Evolutionary conservation across 1,140 invertebrate species (phyloP).

Genomic region (Euwallacea similis): DNA sequence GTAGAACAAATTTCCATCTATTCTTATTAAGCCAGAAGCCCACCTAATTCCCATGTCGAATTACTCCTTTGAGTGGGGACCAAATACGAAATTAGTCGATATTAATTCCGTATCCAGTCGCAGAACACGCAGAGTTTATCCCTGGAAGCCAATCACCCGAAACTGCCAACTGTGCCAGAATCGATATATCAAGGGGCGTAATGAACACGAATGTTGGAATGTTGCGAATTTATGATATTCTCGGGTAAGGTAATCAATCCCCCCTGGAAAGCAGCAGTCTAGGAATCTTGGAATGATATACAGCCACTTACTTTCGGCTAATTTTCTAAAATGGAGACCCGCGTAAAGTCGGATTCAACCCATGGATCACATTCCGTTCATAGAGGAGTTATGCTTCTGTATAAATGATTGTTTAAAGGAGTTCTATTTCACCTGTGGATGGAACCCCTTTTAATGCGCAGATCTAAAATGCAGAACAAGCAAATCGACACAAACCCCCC

Average conservation of each 20-base stretch:
- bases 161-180: constrained; percentile 33
- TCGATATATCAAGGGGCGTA: constrained; percentile 44
- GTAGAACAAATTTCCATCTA: not conserved
- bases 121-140: constrained; percentile 24
- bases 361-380: no score
- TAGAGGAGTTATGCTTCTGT: no score
- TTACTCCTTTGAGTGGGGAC: constrained; percentile 9
- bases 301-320: constrained; percentile 16
- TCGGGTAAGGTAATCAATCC: constrained; percentile 30
- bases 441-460: no score
- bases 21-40: constrained; percentile 8
- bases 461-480: no score
- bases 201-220: constrained; percentile 47
- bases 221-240: constrained; percentile 46
- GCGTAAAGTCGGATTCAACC: not conserved
- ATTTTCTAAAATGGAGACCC: constrained; percentile 8
- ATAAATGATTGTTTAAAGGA: no score
- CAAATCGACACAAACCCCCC: no score
- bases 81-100: constrained; percentile 22
- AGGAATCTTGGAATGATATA: constrained; percentile 20
- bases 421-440: no score
- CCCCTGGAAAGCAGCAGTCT: constrained; percentile 10
- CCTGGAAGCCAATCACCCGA: constrained; percentile 22
- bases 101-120: constrained; percentile 30
- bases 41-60: constrained; percentile 13